Evolutionary conservation across 2,113 vertebrate genomes (phyloP).

Genomic region (Shinisaurus crocodilurus): DNA sequence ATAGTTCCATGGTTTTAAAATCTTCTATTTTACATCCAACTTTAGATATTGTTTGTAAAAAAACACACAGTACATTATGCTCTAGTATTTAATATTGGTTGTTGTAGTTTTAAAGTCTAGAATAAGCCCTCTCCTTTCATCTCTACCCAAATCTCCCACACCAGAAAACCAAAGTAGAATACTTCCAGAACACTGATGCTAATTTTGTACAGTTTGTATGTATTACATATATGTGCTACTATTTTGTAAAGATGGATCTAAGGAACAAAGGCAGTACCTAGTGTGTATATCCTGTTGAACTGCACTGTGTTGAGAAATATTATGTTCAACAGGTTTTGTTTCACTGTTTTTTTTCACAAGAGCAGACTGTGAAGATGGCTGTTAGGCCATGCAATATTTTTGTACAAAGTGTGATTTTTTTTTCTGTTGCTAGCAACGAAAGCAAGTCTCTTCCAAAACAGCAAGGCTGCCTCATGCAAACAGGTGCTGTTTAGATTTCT

Average conservation of each 20-base stretch:
- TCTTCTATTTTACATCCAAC: slow-evolving; percentile 65
- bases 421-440: slow-evolving; percentile 23
- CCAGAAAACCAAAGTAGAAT: slow-evolving; percentile 74
- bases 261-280: slow-evolving; percentile 58
- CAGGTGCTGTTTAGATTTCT: slow-evolving; percentile 48
- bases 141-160: neutral
- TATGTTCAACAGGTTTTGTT: slow-evolving; percentile 59
- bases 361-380: slow-evolving; percentile 72
- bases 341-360: slow-evolving; percentile 57
- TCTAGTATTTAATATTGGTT: slow-evolving; percentile 49
- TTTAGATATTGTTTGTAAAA: slow-evolving; percentile 53
- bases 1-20: slow-evolving; percentile 64
- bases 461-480: slow-evolving; percentile 45
- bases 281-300: slow-evolving; percentile 51
- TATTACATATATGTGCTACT: slow-evolving; percentile 54
- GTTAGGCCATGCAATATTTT: slow-evolving; percentile 57
- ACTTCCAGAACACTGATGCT: slow-evolving; percentile 67
- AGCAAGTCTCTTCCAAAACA: slow-evolving; percentile 30
- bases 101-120: slow-evolving; percentile 37
- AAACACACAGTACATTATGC: slow-evolving; percentile 67
- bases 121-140: slow-evolving; percentile 24
- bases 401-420: slow-evolving; percentile 53
- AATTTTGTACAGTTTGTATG: slow-evolving; percentile 74
- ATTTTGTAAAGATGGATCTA: slow-evolving; percentile 65
- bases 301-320: slow-evolving; percentile 63